A percentile compares a stretch with the other conserved stretches of the same genome.
phyloP scores from a whole-genome alignment of 2,797 vertebrate species.

The Poeciliopsis infans region DNA sequence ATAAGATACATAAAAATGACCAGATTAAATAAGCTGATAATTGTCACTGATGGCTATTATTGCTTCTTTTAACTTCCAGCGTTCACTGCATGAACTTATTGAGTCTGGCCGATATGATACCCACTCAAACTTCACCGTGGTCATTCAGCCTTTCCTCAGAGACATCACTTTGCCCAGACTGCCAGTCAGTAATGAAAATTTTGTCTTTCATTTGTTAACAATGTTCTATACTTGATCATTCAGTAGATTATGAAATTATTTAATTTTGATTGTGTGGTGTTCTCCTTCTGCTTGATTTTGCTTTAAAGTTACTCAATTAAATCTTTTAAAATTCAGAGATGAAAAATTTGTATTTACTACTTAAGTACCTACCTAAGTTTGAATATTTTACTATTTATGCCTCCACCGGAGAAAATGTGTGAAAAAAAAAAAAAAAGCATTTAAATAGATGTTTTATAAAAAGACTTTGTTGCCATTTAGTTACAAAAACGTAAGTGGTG shows the following conservation, averaged over 20 bases:
- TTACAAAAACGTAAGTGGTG: too few species aligned
- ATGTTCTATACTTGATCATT: neutral
- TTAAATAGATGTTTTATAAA: neutral
- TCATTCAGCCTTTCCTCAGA: conserved; percentile 88
- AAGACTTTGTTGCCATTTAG: neutral
- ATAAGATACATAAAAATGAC: neutral
- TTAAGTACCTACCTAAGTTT: neutral
- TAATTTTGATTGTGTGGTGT: neutral
- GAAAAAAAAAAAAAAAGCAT: neutral
- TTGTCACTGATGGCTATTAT: neutral
- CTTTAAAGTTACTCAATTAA: neutral
- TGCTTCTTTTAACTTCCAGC: conserved; percentile 70
- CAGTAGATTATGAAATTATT: neutral
- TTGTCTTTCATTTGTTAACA: neutral
- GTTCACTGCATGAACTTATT: conserved; percentile 75
- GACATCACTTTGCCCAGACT: conserved; percentile 68
- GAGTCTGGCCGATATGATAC: conserved; percentile 86
- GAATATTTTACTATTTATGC: neutral
- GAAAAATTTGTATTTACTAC: neutral
- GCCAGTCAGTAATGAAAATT: conserved; percentile 74
- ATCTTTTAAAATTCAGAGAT: neutral
- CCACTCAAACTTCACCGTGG: conserved; percentile 87
- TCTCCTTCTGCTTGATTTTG: neutral
- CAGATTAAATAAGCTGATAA: neutral
- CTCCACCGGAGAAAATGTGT: neutral